phyloP scores from a whole-genome alignment of 2,888 invertebrate species.

The Drosophila percnosoma region DNA sequence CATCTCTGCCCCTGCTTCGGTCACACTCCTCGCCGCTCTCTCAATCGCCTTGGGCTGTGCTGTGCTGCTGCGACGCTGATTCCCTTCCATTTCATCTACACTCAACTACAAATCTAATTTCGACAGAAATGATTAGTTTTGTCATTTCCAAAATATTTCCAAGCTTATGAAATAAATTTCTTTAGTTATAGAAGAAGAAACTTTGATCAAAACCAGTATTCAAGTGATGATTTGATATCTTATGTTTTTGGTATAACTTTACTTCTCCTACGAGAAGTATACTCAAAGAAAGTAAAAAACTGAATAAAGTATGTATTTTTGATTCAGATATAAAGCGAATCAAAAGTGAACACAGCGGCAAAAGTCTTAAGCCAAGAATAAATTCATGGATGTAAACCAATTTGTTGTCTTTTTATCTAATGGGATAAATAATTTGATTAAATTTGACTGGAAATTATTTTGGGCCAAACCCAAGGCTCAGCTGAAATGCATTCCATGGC shows the following conservation, averaged over 20 bases:
- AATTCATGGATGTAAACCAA: neutral
- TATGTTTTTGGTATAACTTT: neutral
- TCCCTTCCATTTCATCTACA: conserved; percentile 1
- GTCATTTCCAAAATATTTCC: neutral
- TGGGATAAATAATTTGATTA: neutral
- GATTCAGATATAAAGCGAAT: neutral
- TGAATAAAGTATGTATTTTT: neutral
- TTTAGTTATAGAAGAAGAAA: conserved; percentile 20
- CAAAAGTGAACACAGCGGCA: neutral
- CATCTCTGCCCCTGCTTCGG: conserved; percentile 31
- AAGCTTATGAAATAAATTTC: neutral
- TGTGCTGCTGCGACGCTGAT: conserved; percentile 52
- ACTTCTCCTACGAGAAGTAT: neutral
- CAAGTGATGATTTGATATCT: conserved; percentile 7
- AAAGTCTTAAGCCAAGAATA: neutral
- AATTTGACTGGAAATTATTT: neutral
- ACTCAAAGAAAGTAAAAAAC: neutral
- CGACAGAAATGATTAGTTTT: neutral
- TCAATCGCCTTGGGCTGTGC: conserved; percentile 25
- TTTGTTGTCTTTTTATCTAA: neutral
- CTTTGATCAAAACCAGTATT: conserved; percentile 35
- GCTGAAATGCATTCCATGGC: neutral
- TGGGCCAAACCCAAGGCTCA: neutral
- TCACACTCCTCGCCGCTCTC: conserved; percentile 38
- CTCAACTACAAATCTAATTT: neutral